These are phyloP conservation scores for Phyto melanocephala DNA, from an alignment of 2,888 invertebrate genomes.

Conservation along the genomic window DNA sequence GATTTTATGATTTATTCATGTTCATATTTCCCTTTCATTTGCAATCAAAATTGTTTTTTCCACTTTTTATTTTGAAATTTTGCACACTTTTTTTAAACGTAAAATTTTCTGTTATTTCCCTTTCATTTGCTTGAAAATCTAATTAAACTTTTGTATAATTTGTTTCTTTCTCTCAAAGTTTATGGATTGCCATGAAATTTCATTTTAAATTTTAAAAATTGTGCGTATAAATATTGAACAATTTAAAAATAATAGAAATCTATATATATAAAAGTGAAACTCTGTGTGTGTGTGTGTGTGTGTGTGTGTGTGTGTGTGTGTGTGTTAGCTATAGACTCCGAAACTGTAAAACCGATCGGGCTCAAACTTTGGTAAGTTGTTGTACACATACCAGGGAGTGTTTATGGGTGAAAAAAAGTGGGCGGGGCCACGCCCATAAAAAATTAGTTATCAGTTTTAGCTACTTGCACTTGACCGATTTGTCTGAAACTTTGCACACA, in stretches of 20 bases:
- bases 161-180: conserved; percentile 35
- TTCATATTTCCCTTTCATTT: background rate
- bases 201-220: conserved; percentile 34
- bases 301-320: too few relatives aligned
- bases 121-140: conserved; percentile 5
- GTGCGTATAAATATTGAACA: conserved; percentile 27
- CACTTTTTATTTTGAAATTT: background rate
- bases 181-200: conserved; percentile 48
- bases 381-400: too few relatives aligned
- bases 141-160: conserved; percentile 26
- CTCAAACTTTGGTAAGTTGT: too few relatives aligned
- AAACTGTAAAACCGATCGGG: too few relatives aligned
- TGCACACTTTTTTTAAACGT: background rate
- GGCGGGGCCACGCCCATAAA: too few relatives aligned
- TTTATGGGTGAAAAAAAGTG: too few relatives aligned
- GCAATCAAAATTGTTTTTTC: background rate
- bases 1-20: background rate
- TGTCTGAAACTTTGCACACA: too few relatives aligned
- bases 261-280: too few relatives aligned
- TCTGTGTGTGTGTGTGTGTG: too few relatives aligned
- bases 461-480: too few relatives aligned
- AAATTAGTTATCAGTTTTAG: too few relatives aligned
- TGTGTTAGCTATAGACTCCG: too few relatives aligned
- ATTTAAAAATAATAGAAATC: conserved; percentile 16
- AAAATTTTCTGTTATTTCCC: background rate